These are phyloP conservation scores for Lophotriccus pileatus DNA, from an alignment of 2,797 vertebrate genomes.

Conservation along the genomic window DNA sequence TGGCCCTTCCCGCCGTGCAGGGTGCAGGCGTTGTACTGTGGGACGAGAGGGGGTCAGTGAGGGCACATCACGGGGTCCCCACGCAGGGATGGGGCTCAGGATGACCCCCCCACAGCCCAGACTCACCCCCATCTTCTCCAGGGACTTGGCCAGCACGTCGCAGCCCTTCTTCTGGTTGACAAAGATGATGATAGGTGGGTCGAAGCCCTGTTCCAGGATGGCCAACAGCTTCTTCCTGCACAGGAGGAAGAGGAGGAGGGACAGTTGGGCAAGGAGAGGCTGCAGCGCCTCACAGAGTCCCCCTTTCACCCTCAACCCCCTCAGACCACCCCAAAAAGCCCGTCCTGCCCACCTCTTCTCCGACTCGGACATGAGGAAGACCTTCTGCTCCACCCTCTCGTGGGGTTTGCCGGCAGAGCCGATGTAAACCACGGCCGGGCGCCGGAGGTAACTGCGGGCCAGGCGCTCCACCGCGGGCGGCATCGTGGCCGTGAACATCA, in stretches of 20 bases:
- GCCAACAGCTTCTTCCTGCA: constrained; percentile 94
- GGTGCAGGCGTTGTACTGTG: constrained; percentile 96
- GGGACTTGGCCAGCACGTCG: constrained; percentile 94
- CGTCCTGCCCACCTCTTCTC: constrained; percentile 86
- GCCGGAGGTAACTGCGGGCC: constrained; percentile 92
- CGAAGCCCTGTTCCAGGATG: constrained; percentile 91
- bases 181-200: constrained; percentile 98
- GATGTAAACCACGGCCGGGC: constrained; percentile 96
- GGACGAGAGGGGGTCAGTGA: not conserved
- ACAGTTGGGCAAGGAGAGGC: not conserved
- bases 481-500: constrained; percentile 99
- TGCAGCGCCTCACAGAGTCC: fast-evolving
- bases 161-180: constrained; percentile 99
- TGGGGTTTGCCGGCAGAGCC: constrained; percentile 98
- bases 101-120: not conserved
- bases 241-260: not conserved
- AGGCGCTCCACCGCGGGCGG: constrained; percentile 92
- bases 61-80: fast-evolving
- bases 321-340: not conserved
- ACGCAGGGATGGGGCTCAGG: fast-evolving
- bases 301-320: not conserved
- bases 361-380: constrained; percentile 95
- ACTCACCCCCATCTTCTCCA: constrained; percentile 98
- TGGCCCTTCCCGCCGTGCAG: constrained; percentile 97
- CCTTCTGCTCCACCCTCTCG: constrained; percentile 96